Percentiles rank a stretch among this genome's conserved stretches.
phyloP scores from a whole-genome alignment of 2,797 vertebrate genomes.

The Trichosurus vulpecula region DNA sequence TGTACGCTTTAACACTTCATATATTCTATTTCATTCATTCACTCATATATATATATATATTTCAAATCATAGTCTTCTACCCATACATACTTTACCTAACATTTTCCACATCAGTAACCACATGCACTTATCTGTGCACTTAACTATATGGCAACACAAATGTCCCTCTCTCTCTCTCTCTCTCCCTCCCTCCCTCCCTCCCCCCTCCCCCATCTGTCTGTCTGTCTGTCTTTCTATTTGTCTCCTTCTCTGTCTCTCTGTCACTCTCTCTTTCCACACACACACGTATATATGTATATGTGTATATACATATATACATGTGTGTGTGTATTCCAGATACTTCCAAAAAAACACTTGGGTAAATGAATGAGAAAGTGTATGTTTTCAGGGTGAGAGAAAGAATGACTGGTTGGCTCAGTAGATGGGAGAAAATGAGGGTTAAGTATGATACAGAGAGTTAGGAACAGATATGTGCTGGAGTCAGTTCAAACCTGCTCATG shows the following conservation, averaged over 20 bases:
- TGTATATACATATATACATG: too few species aligned
- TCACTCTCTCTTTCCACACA: too few species aligned
- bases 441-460: too few species aligned
- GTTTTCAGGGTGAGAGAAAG: neutral
- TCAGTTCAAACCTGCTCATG: too few species aligned
- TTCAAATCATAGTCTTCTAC: neutral
- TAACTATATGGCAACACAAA: neutral
- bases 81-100: neutral
- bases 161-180: neutral
- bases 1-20: neutral
- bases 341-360: too few species aligned
- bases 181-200: neutral
- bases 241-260: too few species aligned
- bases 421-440: neutral
- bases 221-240: too few species aligned
- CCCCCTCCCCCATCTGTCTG: accelerated
- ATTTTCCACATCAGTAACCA: neutral
- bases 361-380: neutral
- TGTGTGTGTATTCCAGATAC: too few species aligned
- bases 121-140: neutral
- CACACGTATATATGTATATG: too few species aligned
- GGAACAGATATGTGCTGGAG: too few species aligned
- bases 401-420: neutral
- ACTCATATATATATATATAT: neutral
- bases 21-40: neutral